These are phyloP conservation scores for Madoqua kirkii DNA, from an alignment of 2,113 vertebrate genomes.

Conservation along the genomic window DNA sequence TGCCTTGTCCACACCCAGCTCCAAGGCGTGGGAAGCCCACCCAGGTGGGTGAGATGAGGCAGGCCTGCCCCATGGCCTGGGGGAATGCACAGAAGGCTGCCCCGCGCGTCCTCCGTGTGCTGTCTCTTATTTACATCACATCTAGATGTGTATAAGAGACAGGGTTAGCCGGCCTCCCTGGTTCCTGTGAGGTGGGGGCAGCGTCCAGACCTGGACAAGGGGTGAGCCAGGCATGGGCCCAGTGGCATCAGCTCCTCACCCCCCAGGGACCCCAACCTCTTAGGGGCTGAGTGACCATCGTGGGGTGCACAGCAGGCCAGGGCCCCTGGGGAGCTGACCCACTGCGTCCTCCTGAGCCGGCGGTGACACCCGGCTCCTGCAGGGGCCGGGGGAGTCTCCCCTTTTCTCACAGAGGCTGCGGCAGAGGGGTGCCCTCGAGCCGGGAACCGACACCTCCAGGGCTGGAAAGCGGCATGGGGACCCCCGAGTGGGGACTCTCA, in stretches of 20 bases:
- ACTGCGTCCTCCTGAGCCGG: not conserved
- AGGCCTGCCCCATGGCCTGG: too few species aligned
- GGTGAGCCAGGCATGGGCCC: not conserved
- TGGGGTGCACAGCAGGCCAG: fast-evolving
- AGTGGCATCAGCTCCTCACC: fast-evolving
- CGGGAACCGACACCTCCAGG: fast-evolving
- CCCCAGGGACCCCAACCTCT: not conserved
- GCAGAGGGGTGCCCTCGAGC: not conserved
- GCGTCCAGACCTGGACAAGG: fast-evolving
- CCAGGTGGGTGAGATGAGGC: too few species aligned
- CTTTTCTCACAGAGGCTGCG: not conserved
- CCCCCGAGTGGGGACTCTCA: fast-evolving
- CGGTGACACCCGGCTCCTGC: fast-evolving
- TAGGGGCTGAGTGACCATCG: not conserved
- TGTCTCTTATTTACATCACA: too few species aligned
- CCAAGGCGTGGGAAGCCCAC: too few species aligned
- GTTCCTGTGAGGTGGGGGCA: fast-evolving
- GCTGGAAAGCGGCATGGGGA: fast-evolving
- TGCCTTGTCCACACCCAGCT: too few species aligned
- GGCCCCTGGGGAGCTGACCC: not conserved
- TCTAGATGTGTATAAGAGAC: too few species aligned
- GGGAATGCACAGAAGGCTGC: too few species aligned
- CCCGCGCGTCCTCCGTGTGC: too few species aligned
- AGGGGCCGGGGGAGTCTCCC: fast-evolving
- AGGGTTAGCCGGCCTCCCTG: not conserved